Base-by-base conservation (phyloP, 2,113 vertebrate species). In the Pterocles gutturalis region DNA sequence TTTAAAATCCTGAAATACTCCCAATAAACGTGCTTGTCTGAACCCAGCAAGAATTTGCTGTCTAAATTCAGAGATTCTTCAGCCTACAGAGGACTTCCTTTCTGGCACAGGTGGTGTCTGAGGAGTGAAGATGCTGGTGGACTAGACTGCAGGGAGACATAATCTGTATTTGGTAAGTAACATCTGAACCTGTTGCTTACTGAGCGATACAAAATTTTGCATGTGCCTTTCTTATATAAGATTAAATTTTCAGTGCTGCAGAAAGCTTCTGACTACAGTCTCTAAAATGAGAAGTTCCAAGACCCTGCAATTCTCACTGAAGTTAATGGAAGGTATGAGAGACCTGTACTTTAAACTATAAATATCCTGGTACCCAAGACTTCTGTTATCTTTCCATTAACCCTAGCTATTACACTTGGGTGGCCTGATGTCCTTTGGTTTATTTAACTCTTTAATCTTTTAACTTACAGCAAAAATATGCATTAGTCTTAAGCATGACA, bases 381-480 rank as follows among this genome's bases (percentile, higher is more conserved):
- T 82, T 91, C 25, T 19, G 20, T 83, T 90, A 41, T 25, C 26
- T 77, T 83, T 77, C 71, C 19, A 20, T 73, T 86, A 83, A 64
- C 8, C 2, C 24, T 53, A 79, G 29, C 8, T 53, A 28, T 72
- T 76, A 61, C 36, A 34, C 34, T 72, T 57, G 62, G 33, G 62
- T 66, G 28, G 33, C 26, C 31, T 87, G 70, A 26, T 88, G n/a
- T 25, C 12, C 18, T 71, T 80, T 58, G 15, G 18, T 82, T 92
- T 72, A 57, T 89, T 90, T 93, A 76, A 65, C 67, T 60, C 54
- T 93, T 95, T 84, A 83, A 65, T 79, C 49, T 90, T 94, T 93
- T 89, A 80, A 76, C 36, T 90, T 78, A 83, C 51, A 79, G 89
- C 14, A 66, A 89, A 93, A 70, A 29, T 71, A 90, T 49, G 26